Base-by-base conservation (phyloP, 2,113 vertebrate species). In the Sphaerodactylus townsendi region DNA sequence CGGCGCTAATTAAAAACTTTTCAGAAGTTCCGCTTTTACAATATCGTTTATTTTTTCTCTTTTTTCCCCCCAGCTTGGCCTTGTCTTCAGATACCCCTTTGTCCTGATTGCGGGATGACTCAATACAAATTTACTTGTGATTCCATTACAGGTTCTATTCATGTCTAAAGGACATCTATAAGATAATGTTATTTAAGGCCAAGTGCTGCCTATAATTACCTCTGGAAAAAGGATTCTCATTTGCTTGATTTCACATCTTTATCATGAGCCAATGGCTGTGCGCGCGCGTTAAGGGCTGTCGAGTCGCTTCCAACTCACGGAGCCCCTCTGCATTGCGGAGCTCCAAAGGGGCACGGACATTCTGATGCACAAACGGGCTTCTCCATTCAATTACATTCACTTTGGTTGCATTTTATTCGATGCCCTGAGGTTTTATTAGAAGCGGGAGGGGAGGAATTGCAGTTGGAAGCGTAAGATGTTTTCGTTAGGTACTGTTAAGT, bases 1-100 rank as follows among this genome's bases (percentile, higher is more conserved):
- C 30, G 5, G 33, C 70, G 70, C 86, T 86, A 91, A 91, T 92
- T 86, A 91, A 79, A 79, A 86, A 35, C 53, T 44, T 86, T 77
- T 73, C 78, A 25, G 1, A 69, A n/a, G 70, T 9, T 46, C 85
- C 68, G 37, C 50, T 25, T 86, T 88, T 30, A 62, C 13, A 77
- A 53, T 75, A 19, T 59, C 39, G 23, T 88, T 86, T 66, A 0
- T 1, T 66, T 88, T 74, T 85, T 80, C 82, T 68, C n/a, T 71
- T 44, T 44, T n/a, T n/a, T 39, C 30, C 19, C 25, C 69, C 13
- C 5, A 48, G 5, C 75, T 78, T 71, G 56, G 14, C 35, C 14
- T 72, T 23, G 9, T 35, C 53, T n/a, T 73, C 15, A 39, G 41
- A 35, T 7, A 21, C 70, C 48, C 44, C 37, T 79, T 75, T n/a